Evolutionary conservation across 2,888 invertebrate species (phyloP).

Genomic region (Drosophila picticornis): DNA sequence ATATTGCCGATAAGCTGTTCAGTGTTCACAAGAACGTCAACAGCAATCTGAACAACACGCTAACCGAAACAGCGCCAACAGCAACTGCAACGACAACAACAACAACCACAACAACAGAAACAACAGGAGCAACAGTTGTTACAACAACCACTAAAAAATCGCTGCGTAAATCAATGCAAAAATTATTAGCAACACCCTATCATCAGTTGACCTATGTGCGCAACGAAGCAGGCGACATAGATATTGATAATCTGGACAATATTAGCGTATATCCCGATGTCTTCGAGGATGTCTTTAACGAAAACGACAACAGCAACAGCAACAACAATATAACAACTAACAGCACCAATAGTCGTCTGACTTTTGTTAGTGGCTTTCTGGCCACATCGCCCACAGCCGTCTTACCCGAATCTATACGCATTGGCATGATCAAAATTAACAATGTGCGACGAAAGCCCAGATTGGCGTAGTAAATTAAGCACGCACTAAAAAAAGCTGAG

Average conservation of each 20-base stretch:
- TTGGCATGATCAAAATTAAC: conserved; percentile 83
- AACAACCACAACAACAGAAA: conserved; percentile 9
- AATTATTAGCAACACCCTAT: conserved; percentile 79
- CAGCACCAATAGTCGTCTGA: conserved; percentile 72
- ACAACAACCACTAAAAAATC: conserved; percentile 70
- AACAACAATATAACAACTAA: conserved; percentile 49
- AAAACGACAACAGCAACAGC: conserved; percentile 36
- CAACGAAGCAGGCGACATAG: conserved; percentile 81
- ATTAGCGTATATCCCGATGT: conserved; percentile 82
- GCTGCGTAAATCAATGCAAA: conserved; percentile 77
- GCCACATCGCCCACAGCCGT: conserved; percentile 80
- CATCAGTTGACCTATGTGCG: conserved; percentile 81
- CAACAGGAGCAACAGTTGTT: conserved; percentile 33
- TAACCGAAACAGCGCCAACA: conserved; percentile 54
- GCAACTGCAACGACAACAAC: conserved; percentile 31
- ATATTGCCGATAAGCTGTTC: conserved; percentile 56
- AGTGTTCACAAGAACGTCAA: conserved; percentile 70
- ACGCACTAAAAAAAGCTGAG: neutral
- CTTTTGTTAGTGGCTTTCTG: conserved; percentile 80
- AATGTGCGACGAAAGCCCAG: conserved; percentile 70
- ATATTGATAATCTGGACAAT: conserved; percentile 82
- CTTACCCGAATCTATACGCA: conserved; percentile 82
- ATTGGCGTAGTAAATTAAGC: conserved; percentile 68
- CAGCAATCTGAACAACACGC: conserved; percentile 66
- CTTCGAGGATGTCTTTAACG: conserved; percentile 64